Evolutionary conservation across 1,140 invertebrate species (phyloP), one percentile per base, ranked within the genome.

Genomic region (Elysia chlorotica): DNA sequence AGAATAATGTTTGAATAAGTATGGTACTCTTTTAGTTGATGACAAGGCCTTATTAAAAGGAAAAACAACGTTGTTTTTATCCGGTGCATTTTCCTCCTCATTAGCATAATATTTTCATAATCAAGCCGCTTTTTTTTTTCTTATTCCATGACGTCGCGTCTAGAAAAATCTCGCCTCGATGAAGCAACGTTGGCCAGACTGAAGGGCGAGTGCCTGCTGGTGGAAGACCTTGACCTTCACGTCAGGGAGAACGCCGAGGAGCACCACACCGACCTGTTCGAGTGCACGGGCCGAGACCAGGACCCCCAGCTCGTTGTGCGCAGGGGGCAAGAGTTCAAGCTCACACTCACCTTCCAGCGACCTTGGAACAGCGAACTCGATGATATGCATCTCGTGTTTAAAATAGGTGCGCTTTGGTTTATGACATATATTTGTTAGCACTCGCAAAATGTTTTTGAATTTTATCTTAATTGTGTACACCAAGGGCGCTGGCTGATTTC

Each of bases 321-420:
- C 73, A 88, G 95, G 77, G 95, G 95, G 0, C 93, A 96, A 84
- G 88, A 92, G 30, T 96, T 97, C 85, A 89, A 90, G 73, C 78
- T 96, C 17, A 91, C 91, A 73, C 86, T 97, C 0, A 90, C 88
- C 5, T 89, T 95, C 59, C 93, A 92, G 75, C 89, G 94, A 33
- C 90, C 92, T 38, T 96, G 92, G 82, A 90, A 93, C 78, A 88
- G 90, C 21, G 88, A 89, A 21, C 90, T 89, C 77, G 94, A 97
- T 87, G 93, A 92, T 14, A 88, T 97, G 37, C 94, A 93, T 19
- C 92, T 96, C 69, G 92, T 96, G 28, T 95, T 96, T 38, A 65
- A 68, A 14, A 48, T 62, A 30, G 79, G 79, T 81, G 66, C 4
- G 67, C 19, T 14, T 59, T n/a, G n/a, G n/a, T n/a, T n/a, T n/a